Conservation (phyloP, 2,888 invertebrate species). For the Argynnis bischoffii region DNA sequence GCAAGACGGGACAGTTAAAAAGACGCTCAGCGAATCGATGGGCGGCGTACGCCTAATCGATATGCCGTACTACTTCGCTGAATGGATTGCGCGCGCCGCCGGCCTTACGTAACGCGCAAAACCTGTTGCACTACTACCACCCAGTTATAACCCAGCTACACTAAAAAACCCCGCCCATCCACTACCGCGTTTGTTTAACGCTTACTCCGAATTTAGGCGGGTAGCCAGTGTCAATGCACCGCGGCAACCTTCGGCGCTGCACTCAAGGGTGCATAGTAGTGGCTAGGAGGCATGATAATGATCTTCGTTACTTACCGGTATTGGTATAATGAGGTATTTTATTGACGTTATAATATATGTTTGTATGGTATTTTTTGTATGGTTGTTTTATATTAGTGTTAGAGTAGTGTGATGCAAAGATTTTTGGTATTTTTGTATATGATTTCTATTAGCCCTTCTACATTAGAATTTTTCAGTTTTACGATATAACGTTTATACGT, state of each 20-base stretch:
- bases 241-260: conserved; percentile 76
- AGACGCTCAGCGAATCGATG: conserved; percentile 71
- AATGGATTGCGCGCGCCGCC: conserved; percentile 77
- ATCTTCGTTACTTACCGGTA: conserved; percentile 72
- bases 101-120: conserved; percentile 76
- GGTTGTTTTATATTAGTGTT: too few species aligned
- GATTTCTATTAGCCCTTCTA: too few species aligned
- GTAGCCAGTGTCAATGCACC: conserved; percentile 74
- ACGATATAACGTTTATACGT: too few species aligned
- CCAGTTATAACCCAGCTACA: conserved; percentile 65
- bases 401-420: too few species aligned
- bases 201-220: conserved; percentile 55
- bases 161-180: conserved; percentile 50
- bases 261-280: conserved; percentile 80
- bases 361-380: neutral
- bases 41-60: conserved; percentile 71
- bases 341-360: conserved; percentile 6
- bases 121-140: conserved; percentile 79
- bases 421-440: too few species aligned
- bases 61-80: conserved; percentile 71
- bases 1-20: conserved; percentile 60
- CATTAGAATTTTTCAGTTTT: too few species aligned
- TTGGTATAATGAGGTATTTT: conserved; percentile 40
- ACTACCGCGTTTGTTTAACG: conserved; percentile 39
- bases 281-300: conserved; percentile 66